Conservation (phyloP, 2,797 vertebrate genomes). For the Acanthiza pusilla region DNA sequence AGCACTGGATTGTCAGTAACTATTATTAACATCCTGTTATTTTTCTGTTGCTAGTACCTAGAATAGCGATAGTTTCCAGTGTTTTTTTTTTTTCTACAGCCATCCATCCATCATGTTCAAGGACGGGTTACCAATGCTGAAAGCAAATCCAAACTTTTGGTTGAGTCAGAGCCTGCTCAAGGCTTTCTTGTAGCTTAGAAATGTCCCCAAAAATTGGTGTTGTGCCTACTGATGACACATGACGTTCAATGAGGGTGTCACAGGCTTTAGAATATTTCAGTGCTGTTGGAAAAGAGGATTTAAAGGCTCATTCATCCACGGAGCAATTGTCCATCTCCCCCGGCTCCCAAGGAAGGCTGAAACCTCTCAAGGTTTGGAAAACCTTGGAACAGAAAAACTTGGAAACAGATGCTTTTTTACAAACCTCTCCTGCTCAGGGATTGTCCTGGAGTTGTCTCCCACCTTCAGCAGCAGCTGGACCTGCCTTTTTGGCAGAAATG, state of each 20-base stretch:
- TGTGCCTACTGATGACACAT: rapidly evolving
- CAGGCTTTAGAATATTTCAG: neutral
- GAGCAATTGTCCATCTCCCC: neutral
- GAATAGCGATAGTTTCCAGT: neutral
- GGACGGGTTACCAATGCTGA: neutral
- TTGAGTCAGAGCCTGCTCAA: neutral
- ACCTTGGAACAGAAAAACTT: too few species aligned
- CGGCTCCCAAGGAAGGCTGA: neutral
- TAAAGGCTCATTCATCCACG: neutral
- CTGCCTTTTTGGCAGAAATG: neutral
- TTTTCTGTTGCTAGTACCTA: neutral
- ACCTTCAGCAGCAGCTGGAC: neutral
- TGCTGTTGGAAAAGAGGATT: neutral
- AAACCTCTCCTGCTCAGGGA: neutral
- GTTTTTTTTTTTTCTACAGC: neutral
- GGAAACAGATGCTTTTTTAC: neutral
- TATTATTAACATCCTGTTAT: constrained; percentile 5
- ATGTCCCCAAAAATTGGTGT: neutral
- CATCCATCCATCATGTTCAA: neutral
- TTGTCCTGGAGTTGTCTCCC: neutral
- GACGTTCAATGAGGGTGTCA: neutral
- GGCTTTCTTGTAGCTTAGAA: neutral
- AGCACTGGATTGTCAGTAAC: neutral
- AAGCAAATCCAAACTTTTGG: neutral
- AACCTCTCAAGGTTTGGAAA: neutral